These are phyloP conservation scores for Agrochola circellaris DNA, from an alignment of 2,888 invertebrate genomes.

Conservation along the genomic window DNA sequence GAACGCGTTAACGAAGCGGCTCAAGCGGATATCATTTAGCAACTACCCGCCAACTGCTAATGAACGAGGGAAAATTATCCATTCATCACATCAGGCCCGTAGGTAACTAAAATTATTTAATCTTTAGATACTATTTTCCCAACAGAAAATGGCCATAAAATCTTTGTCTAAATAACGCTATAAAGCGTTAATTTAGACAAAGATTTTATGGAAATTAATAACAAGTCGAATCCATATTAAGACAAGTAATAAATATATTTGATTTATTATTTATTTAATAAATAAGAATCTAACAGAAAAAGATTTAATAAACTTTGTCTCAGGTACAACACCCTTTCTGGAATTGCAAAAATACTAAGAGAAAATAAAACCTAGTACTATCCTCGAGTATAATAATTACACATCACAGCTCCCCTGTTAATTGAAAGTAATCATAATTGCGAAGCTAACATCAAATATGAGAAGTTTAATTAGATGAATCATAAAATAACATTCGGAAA, in stretches of 20 bases:
- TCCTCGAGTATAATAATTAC: neutral
- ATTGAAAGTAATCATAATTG: conserved; percentile 1
- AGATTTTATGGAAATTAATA: conserved; percentile 19
- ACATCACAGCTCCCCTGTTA: neutral
- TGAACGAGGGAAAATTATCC: conserved; percentile 68
- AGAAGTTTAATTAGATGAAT: conserved; percentile 10
- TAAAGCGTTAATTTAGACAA: neutral
- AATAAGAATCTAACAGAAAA: conserved; percentile 1
- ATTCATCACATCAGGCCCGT: conserved; percentile 56
- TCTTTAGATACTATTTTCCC: conserved; percentile 14
- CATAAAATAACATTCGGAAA: neutral
- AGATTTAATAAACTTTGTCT: conserved; percentile 12
- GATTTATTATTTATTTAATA: too few relatives aligned
- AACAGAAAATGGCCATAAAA: neutral
- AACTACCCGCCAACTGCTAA: conserved; percentile 65
- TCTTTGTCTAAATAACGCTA: too few relatives aligned
- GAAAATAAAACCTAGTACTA: neutral
- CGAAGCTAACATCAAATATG: conserved; percentile 7
- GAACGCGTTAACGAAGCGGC: conserved; percentile 63
- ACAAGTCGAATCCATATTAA: neutral
- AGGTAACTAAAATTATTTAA: conserved; percentile 14
- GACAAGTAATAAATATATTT: neutral
- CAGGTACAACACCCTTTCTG: neutral
- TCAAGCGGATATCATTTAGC: conserved; percentile 60
- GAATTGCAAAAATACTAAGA: conserved; percentile 4